Evolutionary conservation across 2,797 vertebrate genomes (phyloP).

Genomic region (Peromyscus nudipes): DNA sequence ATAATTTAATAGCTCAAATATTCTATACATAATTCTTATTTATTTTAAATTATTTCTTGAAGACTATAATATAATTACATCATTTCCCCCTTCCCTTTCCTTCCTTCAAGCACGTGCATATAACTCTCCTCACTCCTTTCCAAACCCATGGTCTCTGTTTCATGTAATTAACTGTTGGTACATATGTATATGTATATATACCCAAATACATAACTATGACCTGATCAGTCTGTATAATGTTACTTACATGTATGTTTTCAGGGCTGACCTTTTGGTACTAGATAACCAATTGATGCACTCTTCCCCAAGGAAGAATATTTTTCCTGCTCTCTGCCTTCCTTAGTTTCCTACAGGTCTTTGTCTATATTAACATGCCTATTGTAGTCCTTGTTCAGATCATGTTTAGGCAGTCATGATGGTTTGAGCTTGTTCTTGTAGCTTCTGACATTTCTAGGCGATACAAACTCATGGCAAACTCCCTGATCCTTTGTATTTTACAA

Average conservation of each 20-base stretch:
- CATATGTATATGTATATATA: too few relatives aligned
- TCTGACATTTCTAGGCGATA: background rate
- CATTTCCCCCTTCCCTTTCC: background rate
- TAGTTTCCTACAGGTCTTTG: too few relatives aligned
- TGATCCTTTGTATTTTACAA: background rate
- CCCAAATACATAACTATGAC: too few relatives aligned
- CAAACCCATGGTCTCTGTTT: background rate
- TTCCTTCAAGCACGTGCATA: background rate
- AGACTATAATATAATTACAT: background rate
- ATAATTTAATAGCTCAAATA: background rate
- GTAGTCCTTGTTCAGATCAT: background rate
- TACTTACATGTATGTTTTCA: background rate
- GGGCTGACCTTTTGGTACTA: background rate
- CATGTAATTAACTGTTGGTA: background rate
- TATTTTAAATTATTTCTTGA: background rate
- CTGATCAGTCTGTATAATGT: background rate
- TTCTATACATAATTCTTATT: background rate
- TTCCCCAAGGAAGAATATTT: background rate
- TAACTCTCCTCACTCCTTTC: background rate
- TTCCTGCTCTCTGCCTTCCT: background rate
- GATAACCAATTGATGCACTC: background rate
- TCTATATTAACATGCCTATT: background rate
- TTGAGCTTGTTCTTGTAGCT: background rate
- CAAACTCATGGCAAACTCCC: background rate
- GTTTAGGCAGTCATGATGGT: background rate